Conservation (phyloP, 2,797 vertebrate species). For the Phaenicophaeus curvirostris region DNA sequence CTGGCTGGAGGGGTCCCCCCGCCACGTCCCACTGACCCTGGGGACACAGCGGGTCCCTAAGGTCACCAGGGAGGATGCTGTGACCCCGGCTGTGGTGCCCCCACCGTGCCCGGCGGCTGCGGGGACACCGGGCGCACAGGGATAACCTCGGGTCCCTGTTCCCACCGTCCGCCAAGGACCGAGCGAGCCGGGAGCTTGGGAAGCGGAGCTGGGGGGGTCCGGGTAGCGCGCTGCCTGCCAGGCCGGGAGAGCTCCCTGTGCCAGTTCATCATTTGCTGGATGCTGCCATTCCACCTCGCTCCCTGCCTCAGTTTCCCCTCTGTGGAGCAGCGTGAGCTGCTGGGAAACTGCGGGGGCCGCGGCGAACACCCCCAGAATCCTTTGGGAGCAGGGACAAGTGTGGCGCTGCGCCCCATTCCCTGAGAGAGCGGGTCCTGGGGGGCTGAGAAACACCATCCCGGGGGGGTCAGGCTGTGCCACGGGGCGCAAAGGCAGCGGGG, state of each 20-base stretch:
- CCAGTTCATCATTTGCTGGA: neutral
- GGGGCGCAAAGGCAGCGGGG: neutral
- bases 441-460: neutral
- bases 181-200: neutral
- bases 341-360: no score
- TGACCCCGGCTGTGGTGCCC: neutral
- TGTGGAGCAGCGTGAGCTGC: neutral
- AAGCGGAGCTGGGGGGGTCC: neutral
- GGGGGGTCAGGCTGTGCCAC: neutral
- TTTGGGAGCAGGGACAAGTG: no score
- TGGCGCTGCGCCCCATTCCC: neutral
- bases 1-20: no score
- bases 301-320: neutral
- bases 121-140: no score
- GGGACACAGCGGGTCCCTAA: neutral
- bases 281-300: no score
- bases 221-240: neutral
- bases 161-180: neutral
- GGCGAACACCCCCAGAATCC: neutral
- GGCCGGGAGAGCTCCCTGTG: neutral
- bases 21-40: accelerated
- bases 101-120: accelerated
- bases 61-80: accelerated
- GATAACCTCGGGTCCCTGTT: neutral
- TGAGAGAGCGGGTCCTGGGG: accelerated